phyloP scores from a whole-genome alignment of 2,113 vertebrate genomes.

The Henicopernis longicauda region DNA sequence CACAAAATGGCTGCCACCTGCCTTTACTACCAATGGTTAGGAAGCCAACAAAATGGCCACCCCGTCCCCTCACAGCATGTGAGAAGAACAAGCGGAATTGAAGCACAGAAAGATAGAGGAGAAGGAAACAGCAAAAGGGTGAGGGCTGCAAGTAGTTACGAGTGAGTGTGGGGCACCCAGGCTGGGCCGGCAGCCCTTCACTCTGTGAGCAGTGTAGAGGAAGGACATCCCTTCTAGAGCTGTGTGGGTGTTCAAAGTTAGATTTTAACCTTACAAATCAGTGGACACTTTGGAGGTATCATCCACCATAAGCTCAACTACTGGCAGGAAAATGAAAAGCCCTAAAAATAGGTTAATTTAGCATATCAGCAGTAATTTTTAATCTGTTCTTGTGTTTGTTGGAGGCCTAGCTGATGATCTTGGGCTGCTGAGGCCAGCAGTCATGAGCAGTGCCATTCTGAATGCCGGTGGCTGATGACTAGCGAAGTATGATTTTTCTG shows the following conservation, averaged over 20 bases:
- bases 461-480: not conserved
- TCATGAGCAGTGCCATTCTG: not conserved
- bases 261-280: not conserved
- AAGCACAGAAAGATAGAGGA: not conserved
- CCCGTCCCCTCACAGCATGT: rapidly evolving
- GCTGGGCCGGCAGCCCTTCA: not conserved
- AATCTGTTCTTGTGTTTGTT: not conserved
- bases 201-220: not conserved
- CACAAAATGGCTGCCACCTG: not conserved
- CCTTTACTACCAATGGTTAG: not conserved
- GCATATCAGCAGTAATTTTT: not conserved
- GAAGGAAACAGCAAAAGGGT: not conserved
- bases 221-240: not conserved
- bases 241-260: not conserved
- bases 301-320: not conserved
- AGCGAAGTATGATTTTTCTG: not conserved
- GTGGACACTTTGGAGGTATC: not conserved
- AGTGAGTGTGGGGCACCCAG: rapidly evolving
- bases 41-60: not conserved
- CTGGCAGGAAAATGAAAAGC: rapidly evolving
- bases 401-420: not conserved
- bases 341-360: not conserved
- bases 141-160: rapidly evolving
- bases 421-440: not conserved
- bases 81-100: not conserved